Evolutionary conservation across 1,140 invertebrate species (phyloP).

Genomic region (Anthonomus grandis): DNA sequence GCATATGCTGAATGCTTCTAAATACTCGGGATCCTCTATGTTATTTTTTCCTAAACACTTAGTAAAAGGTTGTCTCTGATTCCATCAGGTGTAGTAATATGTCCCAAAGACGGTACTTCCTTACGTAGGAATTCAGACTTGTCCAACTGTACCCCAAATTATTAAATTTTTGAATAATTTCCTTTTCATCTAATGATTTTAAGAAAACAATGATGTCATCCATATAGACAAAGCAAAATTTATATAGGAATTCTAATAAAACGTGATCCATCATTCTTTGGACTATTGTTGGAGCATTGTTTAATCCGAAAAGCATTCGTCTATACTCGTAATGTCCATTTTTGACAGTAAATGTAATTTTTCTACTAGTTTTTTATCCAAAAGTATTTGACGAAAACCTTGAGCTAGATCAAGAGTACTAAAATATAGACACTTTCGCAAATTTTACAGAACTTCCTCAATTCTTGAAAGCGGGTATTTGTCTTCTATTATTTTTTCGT

Average conservation of each 20-base stretch:
- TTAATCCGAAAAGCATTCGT: slow-evolving; percentile 30
- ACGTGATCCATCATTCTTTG: slow-evolving; percentile 12
- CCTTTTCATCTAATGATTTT: not conserved
- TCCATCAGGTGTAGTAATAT: slow-evolving; percentile 29
- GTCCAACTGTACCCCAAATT: too few relatives aligned
- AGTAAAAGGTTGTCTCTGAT: slow-evolving; percentile 17
- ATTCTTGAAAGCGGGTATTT: slow-evolving; percentile 29
- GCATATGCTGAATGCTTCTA: slow-evolving; percentile 13
- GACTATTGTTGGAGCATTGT: slow-evolving; percentile 26
- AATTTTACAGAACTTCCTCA: slow-evolving; percentile 40
- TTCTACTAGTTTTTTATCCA: slow-evolving; percentile 16
- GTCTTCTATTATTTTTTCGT: slow-evolving; percentile 29
- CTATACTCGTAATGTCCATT: slow-evolving; percentile 30
- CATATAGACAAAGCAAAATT: slow-evolving; percentile 39
- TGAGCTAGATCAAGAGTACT: slow-evolving; percentile 31
- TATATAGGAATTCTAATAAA: slow-evolving; percentile 13
- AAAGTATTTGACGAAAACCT: too few relatives aligned
- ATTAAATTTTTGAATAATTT: slow-evolving; percentile 8
- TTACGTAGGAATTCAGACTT: slow-evolving; percentile 11
- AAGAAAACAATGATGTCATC: slow-evolving; percentile 41
- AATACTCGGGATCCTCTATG: slow-evolving; percentile 3
- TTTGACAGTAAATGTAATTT: slow-evolving; percentile 29
- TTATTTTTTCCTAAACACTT: slow-evolving; percentile 13
- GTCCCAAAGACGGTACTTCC: slow-evolving; percentile 31
- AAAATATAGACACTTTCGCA: too few relatives aligned